These are phyloP conservation scores for Myotis findleyi DNA, from an alignment of 2,797 vertebrate species.

Conservation along the genomic window DNA sequence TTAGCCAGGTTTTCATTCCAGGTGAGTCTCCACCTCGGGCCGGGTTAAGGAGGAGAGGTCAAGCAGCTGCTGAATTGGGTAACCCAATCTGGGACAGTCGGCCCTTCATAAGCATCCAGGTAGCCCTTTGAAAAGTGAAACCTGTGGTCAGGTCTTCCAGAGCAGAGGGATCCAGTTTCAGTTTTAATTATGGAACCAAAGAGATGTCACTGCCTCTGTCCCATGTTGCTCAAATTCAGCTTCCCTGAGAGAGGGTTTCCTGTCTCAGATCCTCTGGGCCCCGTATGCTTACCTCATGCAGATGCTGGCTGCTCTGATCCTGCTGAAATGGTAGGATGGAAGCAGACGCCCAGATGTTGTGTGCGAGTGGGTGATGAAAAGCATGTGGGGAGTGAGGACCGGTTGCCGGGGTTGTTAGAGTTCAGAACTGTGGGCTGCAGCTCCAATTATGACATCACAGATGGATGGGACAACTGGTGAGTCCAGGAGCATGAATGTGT, in stretches of 20 bases:
- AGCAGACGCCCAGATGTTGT: neutral
- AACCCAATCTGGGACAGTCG: constrained; percentile 82
- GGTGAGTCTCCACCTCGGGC: constrained; percentile 74
- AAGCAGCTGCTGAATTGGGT: constrained; percentile 84
- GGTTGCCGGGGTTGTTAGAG: neutral
- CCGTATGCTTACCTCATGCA: neutral
- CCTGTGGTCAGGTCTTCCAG: constrained; percentile 73
- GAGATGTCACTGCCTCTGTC: constrained; percentile 58
- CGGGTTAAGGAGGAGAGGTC: constrained; percentile 82
- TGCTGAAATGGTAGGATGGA: neutral
- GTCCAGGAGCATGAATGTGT: neutral
- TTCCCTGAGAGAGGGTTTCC: constrained; percentile 2
- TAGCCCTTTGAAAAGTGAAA: constrained; percentile 86
- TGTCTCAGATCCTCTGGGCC: neutral
- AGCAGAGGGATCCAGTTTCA: constrained; percentile 77
- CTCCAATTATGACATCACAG: constrained; percentile 51
- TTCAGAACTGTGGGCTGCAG: neutral
- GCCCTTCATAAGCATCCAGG: constrained; percentile 86
- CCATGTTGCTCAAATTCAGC: constrained; percentile 62
- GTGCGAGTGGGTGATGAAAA: neutral
- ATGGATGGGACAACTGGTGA: neutral
- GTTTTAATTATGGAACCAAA: constrained; percentile 85
- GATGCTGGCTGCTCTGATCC: neutral
- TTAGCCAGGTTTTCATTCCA: constrained; percentile 82
- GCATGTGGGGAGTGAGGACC: neutral